A percentile compares a stretch with the other conserved stretches of the same genome.
Evolutionary conservation across 1,140 invertebrate genomes (phyloP).

Genomic region (Trichonephila inaurata): DNA sequence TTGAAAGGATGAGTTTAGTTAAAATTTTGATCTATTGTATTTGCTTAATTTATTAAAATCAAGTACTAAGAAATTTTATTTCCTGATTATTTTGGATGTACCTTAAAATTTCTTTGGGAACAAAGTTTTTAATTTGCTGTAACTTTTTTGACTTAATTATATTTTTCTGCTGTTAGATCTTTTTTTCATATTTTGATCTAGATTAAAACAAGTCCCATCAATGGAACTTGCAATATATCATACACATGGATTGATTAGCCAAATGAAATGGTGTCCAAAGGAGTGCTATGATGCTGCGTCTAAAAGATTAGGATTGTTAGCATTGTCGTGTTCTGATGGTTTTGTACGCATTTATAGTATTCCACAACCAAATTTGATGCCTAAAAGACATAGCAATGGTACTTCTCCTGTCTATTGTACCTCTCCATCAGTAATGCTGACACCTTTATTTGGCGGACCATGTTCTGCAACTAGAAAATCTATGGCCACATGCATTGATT

Average conservation of each 20-base stretch:
- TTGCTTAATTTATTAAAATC: too few species aligned
- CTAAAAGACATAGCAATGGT: background rate
- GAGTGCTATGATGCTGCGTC: constrained; percentile 80
- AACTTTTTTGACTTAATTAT: background rate
- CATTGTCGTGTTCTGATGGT: constrained; percentile 86
- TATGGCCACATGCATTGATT: background rate
- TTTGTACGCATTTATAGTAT: constrained; percentile 83
- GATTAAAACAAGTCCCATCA: constrained; percentile 77
- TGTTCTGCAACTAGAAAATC: background rate
- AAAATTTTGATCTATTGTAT: too few species aligned
- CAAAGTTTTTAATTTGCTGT: too few species aligned
- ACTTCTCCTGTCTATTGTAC: background rate
- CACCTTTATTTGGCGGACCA: constrained; percentile 14
- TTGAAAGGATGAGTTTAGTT: background rate
- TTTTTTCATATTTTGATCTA: background rate
- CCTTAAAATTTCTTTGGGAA: too few species aligned
- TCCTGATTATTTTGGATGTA: too few species aligned
- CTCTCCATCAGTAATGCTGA: background rate
- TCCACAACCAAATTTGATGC: constrained; percentile 37
- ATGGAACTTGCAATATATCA: constrained; percentile 84
- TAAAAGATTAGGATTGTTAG: constrained; percentile 86
- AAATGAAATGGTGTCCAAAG: constrained; percentile 89
- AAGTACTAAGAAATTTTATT: too few species aligned
- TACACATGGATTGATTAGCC: constrained; percentile 86
- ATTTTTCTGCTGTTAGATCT: background rate